Evolutionary conservation across 2,113 vertebrate species (phyloP).

Genomic region (Coracopsis vasa): DNA sequence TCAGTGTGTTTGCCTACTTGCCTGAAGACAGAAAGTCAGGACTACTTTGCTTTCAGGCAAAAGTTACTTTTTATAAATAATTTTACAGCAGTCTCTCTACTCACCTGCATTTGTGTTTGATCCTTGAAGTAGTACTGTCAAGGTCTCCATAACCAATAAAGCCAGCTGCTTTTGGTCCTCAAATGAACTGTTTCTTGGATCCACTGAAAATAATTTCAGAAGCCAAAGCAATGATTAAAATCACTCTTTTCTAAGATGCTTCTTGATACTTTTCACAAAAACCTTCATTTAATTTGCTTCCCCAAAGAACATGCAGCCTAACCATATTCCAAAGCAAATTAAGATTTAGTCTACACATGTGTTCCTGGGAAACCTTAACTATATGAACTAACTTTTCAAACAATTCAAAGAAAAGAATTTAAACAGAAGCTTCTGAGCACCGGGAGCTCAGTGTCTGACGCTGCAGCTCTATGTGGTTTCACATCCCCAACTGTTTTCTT

Average conservation of each 20-base stretch:
- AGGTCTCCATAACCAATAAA: slow-evolving; percentile 95
- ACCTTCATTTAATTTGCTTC: neutral
- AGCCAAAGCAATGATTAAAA: neutral
- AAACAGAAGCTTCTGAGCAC: neutral
- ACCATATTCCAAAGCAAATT: neutral
- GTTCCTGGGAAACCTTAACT: neutral
- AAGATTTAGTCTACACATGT: neutral
- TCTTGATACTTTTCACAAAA: neutral
- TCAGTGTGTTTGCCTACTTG: neutral
- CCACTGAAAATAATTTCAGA: slow-evolving; percentile 73
- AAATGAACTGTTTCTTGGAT: slow-evolving; percentile 84
- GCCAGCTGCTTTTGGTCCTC: slow-evolving; percentile 97
- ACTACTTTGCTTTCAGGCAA: neutral
- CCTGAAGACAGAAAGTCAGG: neutral
- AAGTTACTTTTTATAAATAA: neutral
- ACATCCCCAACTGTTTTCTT: neutral
- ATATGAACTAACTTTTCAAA: neutral
- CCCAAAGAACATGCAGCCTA: neutral
- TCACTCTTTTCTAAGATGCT: neutral
- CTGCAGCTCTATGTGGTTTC: neutral
- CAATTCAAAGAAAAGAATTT: neutral
- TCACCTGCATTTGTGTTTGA: slow-evolving; percentile 94
- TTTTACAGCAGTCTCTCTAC: neutral
- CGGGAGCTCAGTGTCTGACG: neutral
- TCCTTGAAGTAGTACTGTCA: slow-evolving; percentile 92